phyloP scores from a whole-genome alignment of 1,140 invertebrate species.

The Leptestheria dahalacensis region DNA sequence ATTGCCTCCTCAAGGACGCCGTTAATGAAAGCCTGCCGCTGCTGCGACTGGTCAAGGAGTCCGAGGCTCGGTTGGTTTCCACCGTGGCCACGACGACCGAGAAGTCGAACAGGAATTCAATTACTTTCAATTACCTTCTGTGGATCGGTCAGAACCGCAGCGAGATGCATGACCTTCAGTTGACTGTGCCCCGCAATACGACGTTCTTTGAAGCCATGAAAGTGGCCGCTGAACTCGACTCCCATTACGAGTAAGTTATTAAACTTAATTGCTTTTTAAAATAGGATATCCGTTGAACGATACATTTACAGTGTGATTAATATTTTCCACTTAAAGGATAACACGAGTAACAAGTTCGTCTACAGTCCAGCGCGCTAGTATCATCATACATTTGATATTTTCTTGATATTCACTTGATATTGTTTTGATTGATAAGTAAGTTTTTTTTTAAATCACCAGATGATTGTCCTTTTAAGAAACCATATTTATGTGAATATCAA shows the following conservation, averaged over 20 bases:
- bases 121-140: slow-evolving; percentile 59
- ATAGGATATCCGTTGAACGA: too few species aligned
- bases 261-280: too few species aligned
- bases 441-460: too few species aligned
- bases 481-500: too few species aligned
- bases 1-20: neutral
- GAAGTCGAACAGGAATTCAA: slow-evolving; percentile 1
- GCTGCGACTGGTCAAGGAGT: neutral
- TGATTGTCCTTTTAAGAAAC: too few species aligned
- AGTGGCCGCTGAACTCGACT: slow-evolving; percentile 56
- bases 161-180: slow-evolving; percentile 48
- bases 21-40: neutral
- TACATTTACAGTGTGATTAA: too few species aligned
- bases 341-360: too few species aligned
- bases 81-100: neutral
- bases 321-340: too few species aligned
- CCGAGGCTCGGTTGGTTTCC: neutral
- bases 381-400: too few species aligned
- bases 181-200: slow-evolving; percentile 51
- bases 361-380: too few species aligned
- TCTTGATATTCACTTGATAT: too few species aligned
- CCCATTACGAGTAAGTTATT: slow-evolving; percentile 28
- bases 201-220: slow-evolving; percentile 74
- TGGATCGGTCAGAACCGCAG: slow-evolving; percentile 59
- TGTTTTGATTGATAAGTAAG: too few species aligned